Percentiles rank a stretch among this genome's conserved stretches.
phyloP scores from a whole-genome alignment of 2,888 invertebrate genomes.

The Ischnura elegans region DNA sequence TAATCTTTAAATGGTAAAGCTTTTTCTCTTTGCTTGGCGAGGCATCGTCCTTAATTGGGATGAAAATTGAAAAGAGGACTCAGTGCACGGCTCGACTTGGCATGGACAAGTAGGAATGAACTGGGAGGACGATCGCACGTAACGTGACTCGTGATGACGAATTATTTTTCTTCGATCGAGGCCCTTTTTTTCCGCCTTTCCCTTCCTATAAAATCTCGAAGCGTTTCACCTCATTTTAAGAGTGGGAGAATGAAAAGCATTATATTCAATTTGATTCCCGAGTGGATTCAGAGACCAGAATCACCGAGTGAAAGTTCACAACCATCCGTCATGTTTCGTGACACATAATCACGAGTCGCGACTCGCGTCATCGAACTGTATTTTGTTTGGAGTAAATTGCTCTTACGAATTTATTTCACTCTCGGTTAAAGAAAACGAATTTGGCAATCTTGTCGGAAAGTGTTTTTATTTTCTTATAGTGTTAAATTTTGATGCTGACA shows the following conservation, averaged over 20 bases:
- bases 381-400: neutral
- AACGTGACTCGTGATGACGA: neutral
- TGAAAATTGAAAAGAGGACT: slow-evolving; percentile 16
- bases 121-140: neutral
- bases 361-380: neutral
- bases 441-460: neutral
- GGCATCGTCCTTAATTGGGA: slow-evolving; percentile 29
- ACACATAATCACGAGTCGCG: neutral
- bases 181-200: neutral
- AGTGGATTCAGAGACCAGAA: neutral
- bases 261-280: neutral
- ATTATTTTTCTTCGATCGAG: neutral
- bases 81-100: slow-evolving; percentile 2
- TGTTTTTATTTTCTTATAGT: neutral
- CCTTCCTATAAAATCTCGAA: slow-evolving; percentile 18
- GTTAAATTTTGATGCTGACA: neutral
- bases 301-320: slow-evolving; percentile 8
- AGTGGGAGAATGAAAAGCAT: neutral
- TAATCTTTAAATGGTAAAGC: neutral
- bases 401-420: neutral
- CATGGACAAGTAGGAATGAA: neutral
- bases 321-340: neutral
- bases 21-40: slow-evolving; percentile 22
- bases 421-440: neutral
- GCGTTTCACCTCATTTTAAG: slow-evolving; percentile 5